Conservation (phyloP, 2,797 vertebrate genomes). For the Furcifer pardalis region DNA sequence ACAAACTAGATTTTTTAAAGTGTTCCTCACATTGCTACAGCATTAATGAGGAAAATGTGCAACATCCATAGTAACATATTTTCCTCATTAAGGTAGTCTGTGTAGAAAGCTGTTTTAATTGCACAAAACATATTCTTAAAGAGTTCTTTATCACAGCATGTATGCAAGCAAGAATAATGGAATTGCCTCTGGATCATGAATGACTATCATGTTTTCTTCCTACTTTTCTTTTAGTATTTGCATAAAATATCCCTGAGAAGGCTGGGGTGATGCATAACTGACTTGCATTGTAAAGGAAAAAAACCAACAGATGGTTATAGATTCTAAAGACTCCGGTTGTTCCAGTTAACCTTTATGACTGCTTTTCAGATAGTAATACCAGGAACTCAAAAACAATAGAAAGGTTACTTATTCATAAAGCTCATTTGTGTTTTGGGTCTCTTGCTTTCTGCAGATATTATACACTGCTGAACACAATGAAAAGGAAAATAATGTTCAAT, state of each 20-base stretch:
- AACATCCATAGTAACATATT: not conserved
- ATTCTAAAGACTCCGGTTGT: slow-evolving; percentile 64
- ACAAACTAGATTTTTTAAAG: no score
- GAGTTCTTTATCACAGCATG: slow-evolving; percentile 54
- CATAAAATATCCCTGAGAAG: slow-evolving; percentile 55
- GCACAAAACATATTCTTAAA: slow-evolving; percentile 37
- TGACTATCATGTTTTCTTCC: slow-evolving; percentile 57
- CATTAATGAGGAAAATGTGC: no score
- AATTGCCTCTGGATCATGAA: slow-evolving; percentile 63
- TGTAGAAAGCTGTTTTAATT: slow-evolving; percentile 53
- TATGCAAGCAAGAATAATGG: slow-evolving; percentile 55
- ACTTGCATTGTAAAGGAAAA: slow-evolving; percentile 66
- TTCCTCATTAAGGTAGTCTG: slow-evolving; percentile 17
- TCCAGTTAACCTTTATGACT: slow-evolving; percentile 67
- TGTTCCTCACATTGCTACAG: no score
- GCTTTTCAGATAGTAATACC: slow-evolving; percentile 61
- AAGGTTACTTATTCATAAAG: slow-evolving; percentile 64
- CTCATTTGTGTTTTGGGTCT: slow-evolving; percentile 56
- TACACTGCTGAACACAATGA: not conserved
- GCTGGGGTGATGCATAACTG: slow-evolving; percentile 71
- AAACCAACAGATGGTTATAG: slow-evolving; percentile 68
- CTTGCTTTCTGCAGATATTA: rapidly evolving
- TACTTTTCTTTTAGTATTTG: slow-evolving; percentile 50
- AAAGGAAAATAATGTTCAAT: not conserved
- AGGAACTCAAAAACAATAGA: slow-evolving; percentile 33